Evolutionary conservation across 2,113 vertebrate genomes (phyloP), one percentile per base, ranked within the genome.

Genomic region (Regulus satrapa): DNA sequence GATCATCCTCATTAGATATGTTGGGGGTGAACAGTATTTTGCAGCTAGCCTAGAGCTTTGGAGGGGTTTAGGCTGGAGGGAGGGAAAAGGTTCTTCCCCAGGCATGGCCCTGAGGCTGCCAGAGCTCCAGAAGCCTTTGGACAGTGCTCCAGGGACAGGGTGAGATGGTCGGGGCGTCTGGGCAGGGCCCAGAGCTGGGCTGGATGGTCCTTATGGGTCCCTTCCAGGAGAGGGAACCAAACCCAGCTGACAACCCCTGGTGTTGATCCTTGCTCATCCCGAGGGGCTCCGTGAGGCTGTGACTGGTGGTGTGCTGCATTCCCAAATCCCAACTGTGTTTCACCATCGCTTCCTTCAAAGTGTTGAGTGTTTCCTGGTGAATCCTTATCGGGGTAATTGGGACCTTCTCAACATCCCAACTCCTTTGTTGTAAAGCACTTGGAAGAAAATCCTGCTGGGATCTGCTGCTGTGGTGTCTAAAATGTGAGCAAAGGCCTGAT

Each of bases 251-350:
- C 24, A 32, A 5, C 18, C 36, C 58, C 16, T 45, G 63, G 23
- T 46, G 62, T 9, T 14, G 51, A 18, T 18, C n/a, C 38, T 26
- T 18, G 26, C 48, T 61, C 21, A 32, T 6, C 40, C 8, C 2
- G 4, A 55, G 29, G 43, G 29, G 14, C 26, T 40, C 31, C 3
- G 8, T 66, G 23, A n/a, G 5, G 8, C 18, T 14, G 18, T 0
- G 2, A 3, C 15, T 58, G 13, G 20, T 10, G 74, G 0, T 2
- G 1, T 0, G 4, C 51, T 10, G 3, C 14, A 52, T 28, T 43
- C 40, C 16, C 1, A 1, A 10, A 58, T 10, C 26, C 32, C 41
- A 18, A 3, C 32, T 2, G 0, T 2, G 8, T 8, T 36, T 16
- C 40, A 9, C 32, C 6, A 1, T 8, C 17, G 15, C 1, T 10